phyloP scores from a whole-genome alignment of 2,113 vertebrate species.

The Chrysemys picta region DNA sequence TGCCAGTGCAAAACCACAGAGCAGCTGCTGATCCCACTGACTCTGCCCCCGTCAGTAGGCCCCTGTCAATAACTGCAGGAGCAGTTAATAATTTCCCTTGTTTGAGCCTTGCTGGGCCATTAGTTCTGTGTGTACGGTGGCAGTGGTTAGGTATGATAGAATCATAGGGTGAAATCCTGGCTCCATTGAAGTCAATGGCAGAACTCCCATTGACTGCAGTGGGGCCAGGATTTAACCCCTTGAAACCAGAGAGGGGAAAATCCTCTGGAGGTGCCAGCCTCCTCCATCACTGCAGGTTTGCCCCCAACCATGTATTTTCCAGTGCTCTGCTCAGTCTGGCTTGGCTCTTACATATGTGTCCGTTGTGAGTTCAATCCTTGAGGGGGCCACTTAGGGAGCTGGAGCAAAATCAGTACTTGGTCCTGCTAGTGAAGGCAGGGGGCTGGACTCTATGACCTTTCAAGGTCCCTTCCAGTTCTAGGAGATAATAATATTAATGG shows the following conservation, averaged over 20 bases:
- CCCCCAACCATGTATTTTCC: neutral
- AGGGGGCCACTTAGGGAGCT: no score
- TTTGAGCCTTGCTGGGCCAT: neutral
- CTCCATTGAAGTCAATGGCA: fast-evolving
- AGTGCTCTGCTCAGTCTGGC: no score
- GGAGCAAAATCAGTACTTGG: no score
- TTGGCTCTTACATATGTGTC: neutral
- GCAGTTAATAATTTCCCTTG: neutral
- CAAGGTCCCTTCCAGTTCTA: no score
- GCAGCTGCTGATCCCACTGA: fast-evolving
- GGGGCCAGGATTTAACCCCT: neutral
- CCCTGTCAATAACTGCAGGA: neutral
- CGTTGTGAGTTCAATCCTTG: no score
- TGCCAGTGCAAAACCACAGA: fast-evolving
- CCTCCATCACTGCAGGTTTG: neutral
- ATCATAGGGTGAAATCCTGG: neutral
- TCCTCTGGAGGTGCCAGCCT: neutral
- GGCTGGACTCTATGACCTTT: no score
- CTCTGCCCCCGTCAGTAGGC: neutral
- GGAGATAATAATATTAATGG: no score
- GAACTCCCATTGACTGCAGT: neutral
- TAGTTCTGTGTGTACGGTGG: neutral
- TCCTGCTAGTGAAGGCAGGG: no score
- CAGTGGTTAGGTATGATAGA: neutral
- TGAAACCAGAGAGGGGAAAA: neutral